A percentile compares a stretch with the other conserved stretches of the same genome.
These are phyloP conservation scores for Brachyhypopomus gauderio DNA, from an alignment of 2,113 vertebrate genomes.

Conservation along the genomic window DNA sequence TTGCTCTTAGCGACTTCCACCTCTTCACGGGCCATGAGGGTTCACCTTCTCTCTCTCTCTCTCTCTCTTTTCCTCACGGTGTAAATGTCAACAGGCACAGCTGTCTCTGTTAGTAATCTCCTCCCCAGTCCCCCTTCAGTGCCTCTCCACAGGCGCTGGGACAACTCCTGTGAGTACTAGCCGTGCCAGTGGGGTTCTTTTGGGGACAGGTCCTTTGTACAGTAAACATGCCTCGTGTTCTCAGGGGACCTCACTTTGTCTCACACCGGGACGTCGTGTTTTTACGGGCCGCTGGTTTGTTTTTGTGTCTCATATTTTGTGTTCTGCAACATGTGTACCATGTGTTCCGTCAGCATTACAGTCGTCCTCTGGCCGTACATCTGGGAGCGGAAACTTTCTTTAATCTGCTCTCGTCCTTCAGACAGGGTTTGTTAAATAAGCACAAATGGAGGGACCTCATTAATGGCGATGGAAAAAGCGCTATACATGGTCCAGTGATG, in stretches of 20 bases:
- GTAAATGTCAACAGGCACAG: constrained; percentile 42
- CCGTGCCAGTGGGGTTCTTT: not conserved
- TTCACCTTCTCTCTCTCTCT: constrained; percentile 3
- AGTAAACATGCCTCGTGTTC: not conserved
- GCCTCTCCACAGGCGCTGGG: not conserved
- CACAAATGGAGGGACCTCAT: too few relatives aligned
- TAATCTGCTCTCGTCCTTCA: too few relatives aligned
- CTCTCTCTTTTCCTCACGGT: not conserved
- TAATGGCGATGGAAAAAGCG: too few relatives aligned
- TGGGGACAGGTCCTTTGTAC: not conserved
- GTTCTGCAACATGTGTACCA: not conserved
- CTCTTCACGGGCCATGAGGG: too few relatives aligned
- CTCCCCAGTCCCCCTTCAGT: not conserved
- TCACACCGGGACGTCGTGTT: not conserved
- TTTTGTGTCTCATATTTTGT: not conserved
- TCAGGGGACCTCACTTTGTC: not conserved
- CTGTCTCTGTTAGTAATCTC: constrained; percentile 43
- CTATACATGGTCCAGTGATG: too few relatives aligned
- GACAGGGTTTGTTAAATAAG: too few relatives aligned
- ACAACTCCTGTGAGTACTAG: not conserved
- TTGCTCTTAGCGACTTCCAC: not conserved
- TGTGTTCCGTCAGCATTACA: too few relatives aligned
- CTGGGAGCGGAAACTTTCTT: too few relatives aligned
- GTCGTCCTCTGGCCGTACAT: too few relatives aligned
- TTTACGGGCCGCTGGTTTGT: not conserved